Base-by-base conservation (phyloP, 2,797 vertebrate genomes). In the Spinus olivaceus region DNA sequence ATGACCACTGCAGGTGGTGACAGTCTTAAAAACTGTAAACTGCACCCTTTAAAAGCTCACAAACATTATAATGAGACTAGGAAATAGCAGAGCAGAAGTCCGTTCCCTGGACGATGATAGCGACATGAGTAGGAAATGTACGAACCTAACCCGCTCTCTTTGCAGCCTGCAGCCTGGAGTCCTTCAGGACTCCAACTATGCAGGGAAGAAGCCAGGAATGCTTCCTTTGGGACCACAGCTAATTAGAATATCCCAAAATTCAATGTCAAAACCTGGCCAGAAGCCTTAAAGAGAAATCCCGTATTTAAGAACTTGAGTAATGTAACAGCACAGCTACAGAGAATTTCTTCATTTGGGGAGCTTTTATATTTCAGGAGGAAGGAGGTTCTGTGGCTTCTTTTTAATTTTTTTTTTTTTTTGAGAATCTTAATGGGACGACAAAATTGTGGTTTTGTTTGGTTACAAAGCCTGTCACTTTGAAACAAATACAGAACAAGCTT, bases 181-280 rank as follows among this genome's bases (percentile, higher is more conserved):
- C 81, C 81, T 95, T 46, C 33, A 91, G 86, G 94, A 89, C 65
- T 93, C 54, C 3, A 9, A 10, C 64, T 81, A 79, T 12, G 39
- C 79, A 77, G 64, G 42, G 95, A 97, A 87, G 57, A 90, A 81
- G 65, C 82, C 86, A 88, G 87, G 65, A 97, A 96, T 0, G 1
- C 86, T 14, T 96, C 96, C 93, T 95, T 65, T 85, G 95, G 90
- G 94, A 88, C 14, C 6, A 7, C 16, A 50, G 63, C 54, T 93
- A 94, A 93, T 95, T 83, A 91, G 84, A 97, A 91, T 91, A 95
- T 86, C 86, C 87, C 4, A 0, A 96, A 97, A 95, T 90, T 88
- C 89, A 87, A 76, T 93, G 94, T 97, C 95, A 96, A 96, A 97
- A 96, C 92, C 94, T 96, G 94, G 80, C 92, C 12, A 4, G 93